Percentiles rank a stretch among this genome's conserved stretches.
Evolutionary conservation across 2,888 invertebrate genomes (phyloP).

Genomic region (Onchidella celtica): DNA sequence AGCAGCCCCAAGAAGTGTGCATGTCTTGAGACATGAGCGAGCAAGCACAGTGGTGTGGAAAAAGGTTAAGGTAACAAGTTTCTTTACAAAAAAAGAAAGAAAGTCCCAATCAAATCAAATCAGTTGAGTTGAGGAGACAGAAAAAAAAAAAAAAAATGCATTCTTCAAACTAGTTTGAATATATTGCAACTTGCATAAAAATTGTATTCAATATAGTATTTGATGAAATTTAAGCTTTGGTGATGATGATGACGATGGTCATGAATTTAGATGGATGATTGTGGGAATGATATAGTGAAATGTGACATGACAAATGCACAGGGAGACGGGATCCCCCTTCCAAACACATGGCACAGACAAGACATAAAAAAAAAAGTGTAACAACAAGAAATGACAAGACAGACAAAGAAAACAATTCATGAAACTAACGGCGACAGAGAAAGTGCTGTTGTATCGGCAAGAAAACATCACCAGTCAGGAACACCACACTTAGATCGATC

Average conservation of each 20-base stretch:
- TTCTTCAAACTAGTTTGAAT: no score
- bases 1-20: neutral
- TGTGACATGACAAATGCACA: neutral
- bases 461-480: slow-evolving; percentile 1
- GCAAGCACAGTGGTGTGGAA: slow-evolving; percentile 7
- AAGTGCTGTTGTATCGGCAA: neutral
- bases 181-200: no score
- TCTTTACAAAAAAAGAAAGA: neutral
- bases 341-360: neutral
- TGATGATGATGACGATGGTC: neutral
- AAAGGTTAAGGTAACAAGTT: neutral
- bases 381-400: neutral
- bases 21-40: neutral
- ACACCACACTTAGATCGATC: slow-evolving; percentile 2
- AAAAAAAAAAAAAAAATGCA: neutral
- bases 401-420: neutral
- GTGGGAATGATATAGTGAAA: neutral
- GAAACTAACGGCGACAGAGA: slow-evolving; percentile 15
- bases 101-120: no score
- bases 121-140: neutral
- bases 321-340: neutral
- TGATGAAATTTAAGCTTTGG: neutral
- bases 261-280: neutral
- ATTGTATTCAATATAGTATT: neutral
- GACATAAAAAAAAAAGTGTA: neutral